These are phyloP conservation scores for Anableps anableps DNA, from an alignment of 2,797 vertebrate species.

Conservation along the genomic window DNA sequence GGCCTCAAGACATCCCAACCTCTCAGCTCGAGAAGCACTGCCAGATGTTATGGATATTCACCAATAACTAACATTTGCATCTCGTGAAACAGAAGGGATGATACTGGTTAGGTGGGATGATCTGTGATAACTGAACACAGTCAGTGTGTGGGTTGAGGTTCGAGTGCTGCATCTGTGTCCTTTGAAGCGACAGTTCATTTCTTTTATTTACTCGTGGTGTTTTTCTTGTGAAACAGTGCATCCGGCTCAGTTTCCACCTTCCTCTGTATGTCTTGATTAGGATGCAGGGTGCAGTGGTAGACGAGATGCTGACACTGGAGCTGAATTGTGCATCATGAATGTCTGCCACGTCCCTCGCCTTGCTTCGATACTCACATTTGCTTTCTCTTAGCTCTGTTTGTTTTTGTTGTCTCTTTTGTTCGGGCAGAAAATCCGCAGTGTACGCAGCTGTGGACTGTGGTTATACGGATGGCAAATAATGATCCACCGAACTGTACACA, in stretches of 20 bases:
- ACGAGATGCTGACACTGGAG: conserved; percentile 29
- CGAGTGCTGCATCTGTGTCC: conserved; percentile 18
- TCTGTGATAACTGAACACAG: conserved; percentile 56
- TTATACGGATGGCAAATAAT: conserved; percentile 67
- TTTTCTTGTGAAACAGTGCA: conserved; percentile 9
- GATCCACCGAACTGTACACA: conserved; percentile 52
- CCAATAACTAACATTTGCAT: conserved; percentile 76
- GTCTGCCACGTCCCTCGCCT: conserved; percentile 48
- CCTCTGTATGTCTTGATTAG: conserved; percentile 30
- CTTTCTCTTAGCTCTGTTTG: conserved; percentile 66
- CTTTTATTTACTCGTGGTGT: conserved; percentile 11
- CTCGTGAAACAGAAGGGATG: conserved; percentile 36
- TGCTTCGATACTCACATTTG: conserved; percentile 66
- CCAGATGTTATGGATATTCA: conserved; percentile 82
- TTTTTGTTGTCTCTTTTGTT: conserved; percentile 68
- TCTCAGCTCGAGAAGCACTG: conserved; percentile 55
- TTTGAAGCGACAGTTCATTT: conserved; percentile 14
- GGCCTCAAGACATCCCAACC: conserved; percentile 72
- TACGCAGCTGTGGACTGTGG: conserved; percentile 71
- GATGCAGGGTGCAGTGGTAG: conserved; percentile 13
- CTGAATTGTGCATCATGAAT: conserved; percentile 23
- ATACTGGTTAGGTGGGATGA: conserved; percentile 28
- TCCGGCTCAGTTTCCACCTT: conserved; percentile 19
- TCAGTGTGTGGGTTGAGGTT: conserved; percentile 42
- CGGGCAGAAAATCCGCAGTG: conserved; percentile 63